These are phyloP conservation scores for Euphydryas editha DNA, from an alignment of 2,888 invertebrate genomes.

Conservation along the genomic window DNA sequence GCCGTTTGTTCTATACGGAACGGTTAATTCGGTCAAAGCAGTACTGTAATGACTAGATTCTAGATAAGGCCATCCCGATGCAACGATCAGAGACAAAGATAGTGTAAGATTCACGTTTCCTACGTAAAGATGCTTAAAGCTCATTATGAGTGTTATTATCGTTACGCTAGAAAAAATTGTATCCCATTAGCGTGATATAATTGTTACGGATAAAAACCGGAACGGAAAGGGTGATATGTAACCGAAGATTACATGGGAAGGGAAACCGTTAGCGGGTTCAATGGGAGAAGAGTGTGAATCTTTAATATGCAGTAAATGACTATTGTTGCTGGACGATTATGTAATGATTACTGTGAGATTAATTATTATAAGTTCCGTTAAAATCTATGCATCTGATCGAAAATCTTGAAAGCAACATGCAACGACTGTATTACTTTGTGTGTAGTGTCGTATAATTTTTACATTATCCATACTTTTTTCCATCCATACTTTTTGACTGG, in stretches of 20 bases:
- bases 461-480: too few species aligned
- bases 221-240: slow-evolving; percentile 21
- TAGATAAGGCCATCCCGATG: slow-evolving; percentile 31
- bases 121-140: neutral
- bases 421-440: neutral
- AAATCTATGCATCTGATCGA: slow-evolving; percentile 5
- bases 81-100: slow-evolving; percentile 25
- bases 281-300: slow-evolving; percentile 73
- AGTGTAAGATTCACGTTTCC: slow-evolving; percentile 21
- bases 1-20: slow-evolving; percentile 30
- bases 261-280: slow-evolving; percentile 61
- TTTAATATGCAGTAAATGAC: slow-evolving; percentile 60
- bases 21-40: slow-evolving; percentile 37
- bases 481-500: too few species aligned
- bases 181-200: slow-evolving; percentile 16
- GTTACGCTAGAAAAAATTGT: slow-evolving; percentile 10
- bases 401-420: neutral
- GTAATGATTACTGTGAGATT: slow-evolving; percentile 33
- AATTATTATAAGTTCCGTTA: slow-evolving; percentile 32
- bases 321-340: slow-evolving; percentile 33
- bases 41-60: slow-evolving; percentile 26
- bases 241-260: slow-evolving; percentile 33
- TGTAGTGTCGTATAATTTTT: too few species aligned
- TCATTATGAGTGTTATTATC: neutral
- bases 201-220: slow-evolving; percentile 30